Percentiles rank a stretch among this genome's conserved stretches.
Evolutionary conservation across 1,140 invertebrate genomes (phyloP).

Genomic region (Brachionus rotundiformis): DNA sequence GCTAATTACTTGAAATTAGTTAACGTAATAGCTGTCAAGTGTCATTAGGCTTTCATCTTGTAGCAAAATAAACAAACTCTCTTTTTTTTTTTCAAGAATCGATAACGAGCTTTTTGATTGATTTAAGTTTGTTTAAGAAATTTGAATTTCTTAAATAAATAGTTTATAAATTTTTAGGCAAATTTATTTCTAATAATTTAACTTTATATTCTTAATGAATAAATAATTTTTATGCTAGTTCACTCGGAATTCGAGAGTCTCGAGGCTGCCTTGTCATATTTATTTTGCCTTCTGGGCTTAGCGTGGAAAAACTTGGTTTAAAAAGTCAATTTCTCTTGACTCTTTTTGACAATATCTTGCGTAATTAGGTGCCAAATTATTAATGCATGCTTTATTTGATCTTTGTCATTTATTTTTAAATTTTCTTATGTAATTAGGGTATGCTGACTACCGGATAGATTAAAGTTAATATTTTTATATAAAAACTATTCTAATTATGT

Average conservation of each 20-base stretch:
- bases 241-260: background rate
- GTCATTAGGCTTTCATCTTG: background rate
- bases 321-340: constrained; percentile 4
- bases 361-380: background rate
- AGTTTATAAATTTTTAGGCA: background rate
- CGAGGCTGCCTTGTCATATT: background rate
- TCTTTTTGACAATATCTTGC: background rate
- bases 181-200: background rate
- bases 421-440: background rate
- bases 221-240: background rate
- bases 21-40: background rate
- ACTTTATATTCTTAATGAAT: too few species aligned
- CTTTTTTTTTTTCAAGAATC: background rate
- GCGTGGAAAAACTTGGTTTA: background rate
- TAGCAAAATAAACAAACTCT: background rate
- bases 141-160: background rate
- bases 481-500: background rate
- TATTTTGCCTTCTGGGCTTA: background rate
- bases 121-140: constrained; percentile 10
- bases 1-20: background rate
- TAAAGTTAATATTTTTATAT: background rate
- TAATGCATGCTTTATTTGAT: background rate
- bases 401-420: background rate
- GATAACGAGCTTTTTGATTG: background rate
- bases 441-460: background rate